Evolutionary conservation across 2,888 invertebrate genomes (phyloP), one percentile per base, ranked within the genome.

Genomic region (Crossocerus cetratus): DNA sequence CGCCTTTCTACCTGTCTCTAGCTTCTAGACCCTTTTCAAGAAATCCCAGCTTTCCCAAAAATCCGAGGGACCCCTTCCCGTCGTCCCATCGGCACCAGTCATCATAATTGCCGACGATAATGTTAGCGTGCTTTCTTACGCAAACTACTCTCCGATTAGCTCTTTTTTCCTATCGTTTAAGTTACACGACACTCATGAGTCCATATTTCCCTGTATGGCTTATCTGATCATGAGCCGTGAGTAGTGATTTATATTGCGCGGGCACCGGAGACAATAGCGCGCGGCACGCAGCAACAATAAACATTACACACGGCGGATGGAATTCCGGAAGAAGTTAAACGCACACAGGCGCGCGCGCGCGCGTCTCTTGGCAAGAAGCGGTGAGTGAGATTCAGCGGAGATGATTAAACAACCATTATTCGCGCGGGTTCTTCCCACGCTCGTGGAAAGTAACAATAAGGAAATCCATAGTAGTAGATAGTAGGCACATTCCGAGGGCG

Each of bases 1-100:
- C 32, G 32, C 32, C 32, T 70, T 55, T 67, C 69, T 76, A 65
- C 72, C 76, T 79, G 72, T 64, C 67, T 0, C 58, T 65, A 21
- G 23, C 43, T 32, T 56, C 32, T 57, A 42, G 44, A 43, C 76
- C 60, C 62, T 69, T 74, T 71, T 72, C 76, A 56, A 21, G 42
- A 64, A 56, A 49, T 45, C 18, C 14, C 16, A 53, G 20, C 20
- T 16, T 68, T 76, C 70, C 20, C 63, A 2, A 32, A 55, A 67
- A 69, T 61, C 43, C 16, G 16, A 5, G 22, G 8, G 8, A 49
- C 5, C 16, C 49, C 3, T n/a, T 49, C 8, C 49, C 49, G 13
- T 49, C 49, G 16, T 14, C 16, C n/a, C 32, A 32, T 32, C 32
- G 8, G 2, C 8, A 32, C 32, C 3, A 32, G 32, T 32, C 11